These are phyloP conservation scores for Hermetia illucens DNA, from an alignment of 1,140 invertebrate genomes.

Conservation along the genomic window DNA sequence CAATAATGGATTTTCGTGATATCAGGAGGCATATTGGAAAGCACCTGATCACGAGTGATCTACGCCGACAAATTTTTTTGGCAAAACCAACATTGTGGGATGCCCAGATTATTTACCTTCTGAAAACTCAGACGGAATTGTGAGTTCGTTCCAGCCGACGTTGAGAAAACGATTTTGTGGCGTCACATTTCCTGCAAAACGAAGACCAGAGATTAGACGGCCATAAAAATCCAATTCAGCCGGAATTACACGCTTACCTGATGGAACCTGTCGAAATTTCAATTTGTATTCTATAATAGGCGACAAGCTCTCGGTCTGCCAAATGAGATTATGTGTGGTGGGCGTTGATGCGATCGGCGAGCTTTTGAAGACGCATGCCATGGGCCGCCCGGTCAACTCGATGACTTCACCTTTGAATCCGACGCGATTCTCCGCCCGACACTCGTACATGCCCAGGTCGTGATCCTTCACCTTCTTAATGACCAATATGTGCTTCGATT, in stretches of 20 bases:
- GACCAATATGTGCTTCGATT: slow-evolving; percentile 42
- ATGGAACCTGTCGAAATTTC: slow-evolving; percentile 37
- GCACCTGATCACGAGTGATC: too few species aligned
- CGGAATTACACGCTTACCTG: slow-evolving; percentile 14
- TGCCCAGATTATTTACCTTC: slow-evolving; percentile 23
- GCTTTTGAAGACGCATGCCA: slow-evolving; percentile 45
- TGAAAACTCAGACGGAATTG: slow-evolving; percentile 43
- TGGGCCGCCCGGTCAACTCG: slow-evolving; percentile 37
- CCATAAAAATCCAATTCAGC: too few species aligned
- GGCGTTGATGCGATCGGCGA: slow-evolving; percentile 25
- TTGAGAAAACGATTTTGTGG: slow-evolving; percentile 13
- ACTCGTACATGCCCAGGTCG: slow-evolving; percentile 66
- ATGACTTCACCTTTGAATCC: slow-evolving; percentile 38
- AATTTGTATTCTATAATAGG: slow-evolving; percentile 52
- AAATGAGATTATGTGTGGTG: slow-evolving; percentile 44
- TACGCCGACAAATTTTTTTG: too few species aligned
- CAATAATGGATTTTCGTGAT: too few species aligned
- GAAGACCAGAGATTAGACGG: too few species aligned
- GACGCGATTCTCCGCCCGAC: slow-evolving; percentile 55
- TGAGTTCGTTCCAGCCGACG: slow-evolving; percentile 44
- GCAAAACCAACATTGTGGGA: too few species aligned
- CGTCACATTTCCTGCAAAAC: slow-evolving; percentile 7
- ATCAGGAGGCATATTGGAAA: too few species aligned
- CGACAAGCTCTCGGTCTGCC: slow-evolving; percentile 56
- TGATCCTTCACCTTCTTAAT: slow-evolving; percentile 48